Base-by-base conservation (phyloP, 2,888 invertebrate genomes). In the Drosophila rubida region DNA sequence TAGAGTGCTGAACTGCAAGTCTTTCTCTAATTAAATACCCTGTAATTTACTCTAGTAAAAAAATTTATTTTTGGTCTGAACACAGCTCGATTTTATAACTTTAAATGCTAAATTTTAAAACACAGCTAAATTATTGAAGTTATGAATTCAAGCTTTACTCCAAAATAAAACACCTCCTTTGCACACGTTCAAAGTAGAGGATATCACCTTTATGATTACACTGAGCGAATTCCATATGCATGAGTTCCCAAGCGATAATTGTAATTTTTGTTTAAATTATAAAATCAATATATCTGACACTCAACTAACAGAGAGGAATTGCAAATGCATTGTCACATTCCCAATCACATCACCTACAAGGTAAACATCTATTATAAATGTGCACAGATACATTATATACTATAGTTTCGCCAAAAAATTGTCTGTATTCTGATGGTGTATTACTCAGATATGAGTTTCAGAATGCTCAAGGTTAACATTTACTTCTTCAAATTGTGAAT, bases 231-330 rank as follows among this genome's bases (percentile, higher is more conserved):
- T 55, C 23, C 53, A 61, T 46, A 58, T 32, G 27, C 22, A 41
- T 63, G 35, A 37, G 46, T 49, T 45, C 48, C 53, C 64, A 78
- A 62, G 46, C 61, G 41, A 14, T 41, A 42, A 42, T 49, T 46
- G n/a, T 62, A 75, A 66, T 84, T 65, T 19, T 27, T n/a, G 57
- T 63, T 11, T 8, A 39, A 67, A 70, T 70, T 72, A 75, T 2
- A 81, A 85, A 82, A 82, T 87, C 82, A 62, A 87, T 87, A 87
- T 19, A 30, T 32, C 39, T 32, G 59, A 62, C 68, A 69, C 63
- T 70, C 78, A 69, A 63, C 50, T n/a, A 59, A 32, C 54, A 59
- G 65, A 27, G 53, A 59, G 62, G 57, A 71, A 74, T 66, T 57
- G 59, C 48, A 55, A 57, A 46, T 57, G 66, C 7, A 63, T 81